Base-by-base conservation (phyloP, 2,797 vertebrate genomes). In the Percopsis omiscomaycus region DNA sequence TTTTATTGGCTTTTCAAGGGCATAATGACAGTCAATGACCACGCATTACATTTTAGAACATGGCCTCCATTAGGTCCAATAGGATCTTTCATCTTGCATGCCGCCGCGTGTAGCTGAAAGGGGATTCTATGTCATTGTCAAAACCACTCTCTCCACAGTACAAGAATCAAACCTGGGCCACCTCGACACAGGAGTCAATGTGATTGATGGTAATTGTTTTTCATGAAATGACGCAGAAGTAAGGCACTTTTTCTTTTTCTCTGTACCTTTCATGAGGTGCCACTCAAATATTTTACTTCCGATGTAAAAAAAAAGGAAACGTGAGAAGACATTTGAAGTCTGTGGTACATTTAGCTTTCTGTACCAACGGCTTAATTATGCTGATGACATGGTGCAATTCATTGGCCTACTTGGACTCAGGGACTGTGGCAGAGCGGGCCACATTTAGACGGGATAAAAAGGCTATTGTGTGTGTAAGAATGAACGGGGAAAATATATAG, bases 191-290 rank as follows among this genome's bases (percentile, higher is more conserved):
- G 78, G 88, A 81, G 84, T 84, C 72, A 57, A 67, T 69, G 69
- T 89, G 89, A 92, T 85, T 91, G 83, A 93, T 91, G 87, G 86
- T 89, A 85, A 90, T 91, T 90, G 88, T 86, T 73, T 85, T 79
- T 80, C 81, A 70, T 81, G 65, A 88, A 89, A 89, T 76, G 73
- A 79, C 77, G 71, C 22, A 22, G 79, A 72, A 73, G 47, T 74
- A 73, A 79, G 84, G 80, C 79, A 74, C 74, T 73, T 66, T 71
- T 74, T 85, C 59, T 68, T 79, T 73, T 77, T 53, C 75, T 71
- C 55, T 32, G 47, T n/a, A 66, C 71, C 70, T 83, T 81, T 81
- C 72, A 72, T 55, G 69, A 68, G 66, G 66, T 68, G 59, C 54
- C 53, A 57, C 71, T 66, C 61, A 78, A 79, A 80, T 81, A 71